Percentiles rank a stretch among this genome's conserved stretches.
phyloP scores from a whole-genome alignment of 2,888 invertebrate genomes.

The Apodemia mormo region DNA sequence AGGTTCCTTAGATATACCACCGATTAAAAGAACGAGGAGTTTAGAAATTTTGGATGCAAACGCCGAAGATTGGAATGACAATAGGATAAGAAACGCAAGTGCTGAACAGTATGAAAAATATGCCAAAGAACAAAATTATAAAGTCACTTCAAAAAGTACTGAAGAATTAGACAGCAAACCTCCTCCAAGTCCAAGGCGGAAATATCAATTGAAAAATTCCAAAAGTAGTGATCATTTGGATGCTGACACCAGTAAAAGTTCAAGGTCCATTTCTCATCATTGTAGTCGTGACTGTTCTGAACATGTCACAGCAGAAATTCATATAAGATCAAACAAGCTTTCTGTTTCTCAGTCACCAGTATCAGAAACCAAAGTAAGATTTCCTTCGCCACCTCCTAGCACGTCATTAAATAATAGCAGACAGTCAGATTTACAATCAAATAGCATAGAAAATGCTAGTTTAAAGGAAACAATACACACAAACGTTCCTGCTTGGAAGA shows the following conservation, averaged over 20 bases:
- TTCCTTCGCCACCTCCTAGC: constrained; percentile 57
- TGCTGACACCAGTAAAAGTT: constrained; percentile 59
- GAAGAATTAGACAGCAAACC: constrained; percentile 67
- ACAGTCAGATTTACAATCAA: constrained; percentile 48
- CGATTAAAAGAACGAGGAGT: constrained; percentile 86
- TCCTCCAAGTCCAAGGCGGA: constrained; percentile 57
- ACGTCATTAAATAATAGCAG: constrained; percentile 53
- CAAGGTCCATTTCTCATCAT: constrained; percentile 49
- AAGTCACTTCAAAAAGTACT: constrained; percentile 76
- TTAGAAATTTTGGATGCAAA: constrained; percentile 84
- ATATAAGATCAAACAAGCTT: constrained; percentile 66
- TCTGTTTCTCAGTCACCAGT: constrained; percentile 68
- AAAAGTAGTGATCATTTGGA: constrained; percentile 71
- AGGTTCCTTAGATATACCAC: constrained; percentile 78
- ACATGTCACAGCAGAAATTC: constrained; percentile 74
- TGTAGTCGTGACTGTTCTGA: constrained; percentile 51
- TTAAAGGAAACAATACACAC: constrained; percentile 43
- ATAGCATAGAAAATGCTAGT: constrained; percentile 51
- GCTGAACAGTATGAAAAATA: constrained; percentile 59
- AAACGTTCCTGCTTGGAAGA: constrained; percentile 63
- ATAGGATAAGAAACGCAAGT: constrained; percentile 60
- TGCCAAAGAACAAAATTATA: constrained; percentile 69
- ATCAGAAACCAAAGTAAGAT: constrained; percentile 60
- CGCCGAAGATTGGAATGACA: constrained; percentile 69
- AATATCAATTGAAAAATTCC: constrained; percentile 61